These are phyloP conservation scores for Rhingia campestris DNA, from an alignment of 2,888 invertebrate genomes.

Conservation along the genomic window DNA sequence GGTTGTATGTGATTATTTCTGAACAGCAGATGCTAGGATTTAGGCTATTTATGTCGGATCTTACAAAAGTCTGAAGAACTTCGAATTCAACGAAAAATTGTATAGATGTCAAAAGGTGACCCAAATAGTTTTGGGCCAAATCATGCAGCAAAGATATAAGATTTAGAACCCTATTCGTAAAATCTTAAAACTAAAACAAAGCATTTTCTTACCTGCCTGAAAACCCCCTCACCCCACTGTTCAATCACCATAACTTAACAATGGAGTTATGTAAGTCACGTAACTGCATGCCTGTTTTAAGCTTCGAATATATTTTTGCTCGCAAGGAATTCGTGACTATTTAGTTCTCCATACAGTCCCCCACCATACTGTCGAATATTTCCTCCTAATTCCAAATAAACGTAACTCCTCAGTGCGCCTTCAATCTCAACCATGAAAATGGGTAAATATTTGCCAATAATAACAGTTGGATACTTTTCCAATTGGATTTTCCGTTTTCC, in stretches of 20 bases:
- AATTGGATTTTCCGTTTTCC: conserved; percentile 12
- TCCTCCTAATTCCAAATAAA: conserved; percentile 15
- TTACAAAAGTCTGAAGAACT: too few relatives aligned
- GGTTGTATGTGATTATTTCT: too few relatives aligned
- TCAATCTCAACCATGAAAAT: conserved; percentile 15
- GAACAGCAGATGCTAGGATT: too few relatives aligned
- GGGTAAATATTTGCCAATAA: conserved; percentile 58
- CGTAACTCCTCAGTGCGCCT: neutral
- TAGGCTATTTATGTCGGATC: too few relatives aligned
- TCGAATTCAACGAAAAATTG: too few relatives aligned
- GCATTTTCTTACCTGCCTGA: neutral
- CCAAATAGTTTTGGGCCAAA: too few relatives aligned
- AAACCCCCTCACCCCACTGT: conserved; percentile 35
- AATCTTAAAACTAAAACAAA: too few relatives aligned
- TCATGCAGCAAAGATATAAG: too few relatives aligned
- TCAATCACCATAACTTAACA: conserved; percentile 28
- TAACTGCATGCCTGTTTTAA: conserved; percentile 58
- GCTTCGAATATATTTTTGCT: conserved; percentile 26
- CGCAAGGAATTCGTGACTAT: conserved; percentile 64
- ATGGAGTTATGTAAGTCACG: conserved; percentile 49
- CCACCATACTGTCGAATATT: conserved; percentile 33
- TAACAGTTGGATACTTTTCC: conserved; percentile 34
- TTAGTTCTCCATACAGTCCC: conserved; percentile 20
- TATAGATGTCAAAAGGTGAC: too few relatives aligned
- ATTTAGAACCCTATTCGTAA: too few relatives aligned